Evolutionary conservation across 2,797 vertebrate species (phyloP).

Genomic region (Sphaeramia orbicularis): DNA sequence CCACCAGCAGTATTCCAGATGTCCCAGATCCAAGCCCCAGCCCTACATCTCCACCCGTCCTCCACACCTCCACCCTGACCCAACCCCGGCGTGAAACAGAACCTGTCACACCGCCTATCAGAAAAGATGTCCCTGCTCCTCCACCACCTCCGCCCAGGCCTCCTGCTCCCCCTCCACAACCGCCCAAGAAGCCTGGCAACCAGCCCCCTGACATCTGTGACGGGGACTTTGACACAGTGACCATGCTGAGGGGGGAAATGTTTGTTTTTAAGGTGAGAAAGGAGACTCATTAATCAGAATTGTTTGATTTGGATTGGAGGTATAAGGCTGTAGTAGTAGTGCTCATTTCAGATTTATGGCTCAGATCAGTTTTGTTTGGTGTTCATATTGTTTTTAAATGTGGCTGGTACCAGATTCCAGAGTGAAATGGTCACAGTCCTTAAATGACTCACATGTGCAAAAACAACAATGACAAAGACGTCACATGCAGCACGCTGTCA

Average conservation of each 20-base stretch:
- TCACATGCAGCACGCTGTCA: too few relatives aligned
- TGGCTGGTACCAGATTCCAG: too few relatives aligned
- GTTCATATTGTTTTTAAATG: background rate
- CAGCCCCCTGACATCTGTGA: conserved; percentile 92
- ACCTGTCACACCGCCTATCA: conserved; percentile 78
- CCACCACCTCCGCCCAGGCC: conserved; percentile 76
- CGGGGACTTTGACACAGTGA: conserved; percentile 94
- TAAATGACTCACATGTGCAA: too few relatives aligned
- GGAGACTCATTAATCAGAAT: background rate
- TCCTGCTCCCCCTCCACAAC: conserved; percentile 76
- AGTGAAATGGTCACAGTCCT: too few relatives aligned
- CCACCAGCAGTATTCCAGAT: conserved; percentile 61
- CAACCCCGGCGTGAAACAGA: conserved; percentile 70
- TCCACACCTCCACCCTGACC: conserved; percentile 71
- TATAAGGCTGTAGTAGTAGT: too few relatives aligned
- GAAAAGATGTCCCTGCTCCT: conserved; percentile 51
- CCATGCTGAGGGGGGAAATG: conserved; percentile 96
- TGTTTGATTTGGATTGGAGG: background rate
- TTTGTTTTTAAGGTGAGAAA: conserved; percentile 96
- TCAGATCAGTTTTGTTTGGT: background rate
- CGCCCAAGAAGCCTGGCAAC: conserved; percentile 87
- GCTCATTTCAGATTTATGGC: too few relatives aligned
- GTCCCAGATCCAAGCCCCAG: conserved; percentile 74
- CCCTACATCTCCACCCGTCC: conserved; percentile 64
- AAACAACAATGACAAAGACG: too few relatives aligned